Base-by-base conservation (phyloP, 2,888 invertebrate species). In the Ornithoptera priamus region DNA sequence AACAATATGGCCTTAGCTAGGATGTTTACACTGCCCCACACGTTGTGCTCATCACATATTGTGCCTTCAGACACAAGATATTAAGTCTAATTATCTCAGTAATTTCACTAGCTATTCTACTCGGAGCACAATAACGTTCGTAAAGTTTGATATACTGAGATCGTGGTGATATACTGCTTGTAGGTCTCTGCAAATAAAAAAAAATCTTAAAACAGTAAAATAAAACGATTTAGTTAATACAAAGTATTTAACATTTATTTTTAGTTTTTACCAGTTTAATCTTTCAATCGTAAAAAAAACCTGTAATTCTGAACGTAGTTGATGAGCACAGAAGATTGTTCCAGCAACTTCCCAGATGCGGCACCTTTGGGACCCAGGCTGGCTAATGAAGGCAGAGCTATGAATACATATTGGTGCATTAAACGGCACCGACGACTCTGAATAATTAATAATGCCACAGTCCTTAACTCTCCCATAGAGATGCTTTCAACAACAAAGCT, bases 371-470 rank as follows among this genome's bases (percentile, higher is more conserved):
- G 80, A 72, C 73, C 72, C 75, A 71, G 75, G 79, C 77, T 75
- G 75, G 77, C 79, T 88, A 87, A 87, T 86, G 85, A 88, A 86
- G 75, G 76, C 73, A 69, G 74, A 75, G 83, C 87, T 83, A 88
- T 89, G 90, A 90, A 90, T 90, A 90, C 86, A 87, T 88, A 90
- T 88, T 87, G 85, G 82, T 76, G 77, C 83, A 87, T 90, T 89
- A 88, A 74, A 78, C 75, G 72, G 75, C 79, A 75, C 79, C 79
- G 81, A 83, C 81, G 80, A 81, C 80, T 78, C 77, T 84, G 82
- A 81, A 85, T 85, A 87, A 87, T 87, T 87, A 86, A 89, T 85
- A 85, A 81, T 73, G 77, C 77, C 78, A 77, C 75, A 75, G 78
- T 76, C 80, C 81, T 81, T 86, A 81, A 83, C 78, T 80, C 77